These are phyloP conservation scores for Tribolium madens DNA, from an alignment of 1,140 invertebrate species.

Conservation along the genomic window DNA sequence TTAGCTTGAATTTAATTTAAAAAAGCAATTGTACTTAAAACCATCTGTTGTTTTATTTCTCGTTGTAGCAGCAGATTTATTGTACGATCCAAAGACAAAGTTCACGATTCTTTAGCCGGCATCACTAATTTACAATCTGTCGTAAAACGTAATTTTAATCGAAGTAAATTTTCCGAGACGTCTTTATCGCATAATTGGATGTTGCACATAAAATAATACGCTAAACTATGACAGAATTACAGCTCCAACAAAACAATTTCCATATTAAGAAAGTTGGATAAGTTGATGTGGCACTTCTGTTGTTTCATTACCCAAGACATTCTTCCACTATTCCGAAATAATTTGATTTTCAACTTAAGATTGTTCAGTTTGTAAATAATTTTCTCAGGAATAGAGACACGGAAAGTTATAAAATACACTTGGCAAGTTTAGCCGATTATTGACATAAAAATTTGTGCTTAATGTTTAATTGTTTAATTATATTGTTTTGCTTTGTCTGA, in stretches of 20 bases:
- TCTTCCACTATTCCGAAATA: slow-evolving; percentile 10
- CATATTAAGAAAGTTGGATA: slow-evolving; percentile 20
- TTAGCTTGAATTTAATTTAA: background rate
- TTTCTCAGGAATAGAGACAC: too few species aligned
- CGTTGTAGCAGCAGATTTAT: background rate
- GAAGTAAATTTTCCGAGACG: background rate
- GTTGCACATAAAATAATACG: slow-evolving; percentile 15
- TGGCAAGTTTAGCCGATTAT: background rate
- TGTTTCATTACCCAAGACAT: slow-evolving; percentile 10
- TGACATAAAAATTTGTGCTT: background rate
- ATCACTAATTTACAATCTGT: background rate
- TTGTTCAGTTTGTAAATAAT: slow-evolving; percentile 16
- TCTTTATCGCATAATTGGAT: slow-evolving; percentile 9
- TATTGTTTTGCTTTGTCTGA: background rate
- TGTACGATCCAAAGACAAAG: background rate
- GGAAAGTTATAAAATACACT: background rate
- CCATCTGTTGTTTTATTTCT: background rate
- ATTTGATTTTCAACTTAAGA: slow-evolving; percentile 19
- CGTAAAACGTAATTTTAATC: background rate
- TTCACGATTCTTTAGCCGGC: slow-evolving; percentile 3
- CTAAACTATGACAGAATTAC: slow-evolving; percentile 6
- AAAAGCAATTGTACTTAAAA: background rate
- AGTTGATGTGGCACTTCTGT: slow-evolving; percentile 1
- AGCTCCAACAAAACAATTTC: slow-evolving; percentile 12
- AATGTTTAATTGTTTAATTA: background rate